Percentiles rank a stretch among this genome's conserved stretches.
Evolutionary conservation across 2,113 vertebrate genomes (phyloP).

Genomic region (Oncorhynchus nerka): DNA sequence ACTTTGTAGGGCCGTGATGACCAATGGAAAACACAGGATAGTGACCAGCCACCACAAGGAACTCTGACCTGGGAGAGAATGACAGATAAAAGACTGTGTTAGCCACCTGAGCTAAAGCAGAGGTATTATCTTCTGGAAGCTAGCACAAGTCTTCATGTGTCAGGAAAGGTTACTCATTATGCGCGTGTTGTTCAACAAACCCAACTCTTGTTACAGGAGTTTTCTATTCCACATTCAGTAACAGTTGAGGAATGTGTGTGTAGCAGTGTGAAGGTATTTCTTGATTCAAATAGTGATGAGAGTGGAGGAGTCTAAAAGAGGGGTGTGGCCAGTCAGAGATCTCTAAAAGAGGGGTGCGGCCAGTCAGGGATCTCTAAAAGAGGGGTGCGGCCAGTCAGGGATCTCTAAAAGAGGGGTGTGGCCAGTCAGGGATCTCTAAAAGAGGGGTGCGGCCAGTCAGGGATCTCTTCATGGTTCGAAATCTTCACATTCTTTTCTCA

Average conservation of each 20-base stretch:
- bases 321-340: no score
- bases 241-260: neutral
- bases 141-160: neutral
- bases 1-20: conserved; percentile 66
- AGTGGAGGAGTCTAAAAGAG: neutral
- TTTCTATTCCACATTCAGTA: neutral
- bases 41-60: conserved; percentile 67
- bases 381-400: no score
- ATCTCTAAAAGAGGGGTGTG: no score
- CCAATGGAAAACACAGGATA: conserved; percentile 74
- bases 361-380: no score
- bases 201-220: neutral
- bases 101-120: no score
- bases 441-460: no score
- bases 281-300: neutral
- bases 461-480: conserved; percentile 13
- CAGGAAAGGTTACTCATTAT: no score
- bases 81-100: no score
- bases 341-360: no score
- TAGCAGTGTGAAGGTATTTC: neutral
- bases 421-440: no score
- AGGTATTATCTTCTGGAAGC: no score
- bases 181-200: no score
- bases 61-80: conserved; percentile 60
- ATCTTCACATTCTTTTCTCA: conserved; percentile 21